phyloP scores from a whole-genome alignment of 2,797 vertebrate genomes.

The Hypotaenidia philippensis region DNA sequence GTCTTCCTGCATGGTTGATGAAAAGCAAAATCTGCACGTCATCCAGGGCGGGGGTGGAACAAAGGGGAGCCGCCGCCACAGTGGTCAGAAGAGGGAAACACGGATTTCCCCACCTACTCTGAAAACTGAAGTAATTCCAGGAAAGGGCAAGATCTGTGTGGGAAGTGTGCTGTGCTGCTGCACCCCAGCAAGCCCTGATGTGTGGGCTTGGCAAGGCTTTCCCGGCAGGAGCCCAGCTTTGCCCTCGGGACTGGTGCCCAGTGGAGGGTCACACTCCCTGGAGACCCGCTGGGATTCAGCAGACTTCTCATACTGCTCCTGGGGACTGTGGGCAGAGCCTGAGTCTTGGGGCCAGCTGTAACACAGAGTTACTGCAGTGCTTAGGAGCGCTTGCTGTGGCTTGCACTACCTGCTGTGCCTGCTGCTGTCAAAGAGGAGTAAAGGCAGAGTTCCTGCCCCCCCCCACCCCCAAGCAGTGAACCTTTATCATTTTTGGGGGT shows the following conservation, averaged over 20 bases:
- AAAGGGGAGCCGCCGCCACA: background rate
- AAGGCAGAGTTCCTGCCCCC: background rate
- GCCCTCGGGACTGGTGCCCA: accelerated
- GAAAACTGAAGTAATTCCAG: background rate
- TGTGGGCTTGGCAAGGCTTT: background rate
- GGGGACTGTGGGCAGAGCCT: background rate
- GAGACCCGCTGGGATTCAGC: accelerated
- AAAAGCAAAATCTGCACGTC: background rate
- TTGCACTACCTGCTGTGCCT: background rate
- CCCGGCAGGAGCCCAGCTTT: background rate
- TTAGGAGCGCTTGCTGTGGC: accelerated
- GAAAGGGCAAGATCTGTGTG: background rate
- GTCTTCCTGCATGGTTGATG: background rate
- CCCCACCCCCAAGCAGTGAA: background rate
- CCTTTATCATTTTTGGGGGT: background rate
- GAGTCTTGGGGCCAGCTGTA: accelerated
- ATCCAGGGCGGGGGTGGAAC: background rate
- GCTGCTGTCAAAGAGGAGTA: background rate
- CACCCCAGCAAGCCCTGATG: accelerated
- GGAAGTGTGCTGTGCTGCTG: background rate
- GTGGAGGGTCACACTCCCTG: accelerated
- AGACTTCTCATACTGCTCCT: background rate
- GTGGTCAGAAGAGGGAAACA: background rate
- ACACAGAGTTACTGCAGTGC: background rate
- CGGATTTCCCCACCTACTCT: background rate